These are phyloP conservation scores for Hylyphantes graminicola DNA, from an alignment of 1,140 invertebrate species.

Conservation along the genomic window DNA sequence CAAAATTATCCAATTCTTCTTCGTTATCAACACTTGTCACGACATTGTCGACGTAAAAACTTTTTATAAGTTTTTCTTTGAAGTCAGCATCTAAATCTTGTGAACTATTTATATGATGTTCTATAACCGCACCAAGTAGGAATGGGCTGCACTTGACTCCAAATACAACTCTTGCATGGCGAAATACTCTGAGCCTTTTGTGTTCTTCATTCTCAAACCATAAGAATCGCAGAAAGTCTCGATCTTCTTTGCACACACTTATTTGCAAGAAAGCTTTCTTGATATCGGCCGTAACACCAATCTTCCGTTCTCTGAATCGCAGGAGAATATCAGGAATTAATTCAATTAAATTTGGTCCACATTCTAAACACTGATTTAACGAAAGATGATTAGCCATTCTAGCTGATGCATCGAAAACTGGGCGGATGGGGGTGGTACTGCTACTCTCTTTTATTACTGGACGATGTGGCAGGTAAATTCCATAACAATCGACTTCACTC, in stretches of 20 bases:
- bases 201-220: not conserved
- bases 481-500: not conserved
- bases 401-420: not conserved
- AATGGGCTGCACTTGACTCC: not conserved
- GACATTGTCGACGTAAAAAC: slow-evolving; percentile 9
- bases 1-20: not conserved
- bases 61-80: not conserved
- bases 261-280: not conserved
- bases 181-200: not conserved
- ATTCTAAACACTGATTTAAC: not conserved
- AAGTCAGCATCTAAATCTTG: not conserved
- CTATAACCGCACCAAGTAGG: not conserved
- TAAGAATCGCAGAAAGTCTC: not conserved
- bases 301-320: not conserved
- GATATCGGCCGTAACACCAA: not conserved
- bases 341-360: not conserved
- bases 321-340: not conserved
- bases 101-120: not conserved
- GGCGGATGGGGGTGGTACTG: not conserved
- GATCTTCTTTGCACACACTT: not conserved
- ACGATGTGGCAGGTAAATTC: not conserved
- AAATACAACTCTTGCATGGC: not conserved
- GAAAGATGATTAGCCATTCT: not conserved
- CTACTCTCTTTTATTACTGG: not conserved
- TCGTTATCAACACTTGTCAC: slow-evolving; percentile 4